A percentile compares a stretch with the other conserved stretches of the same genome.
These are phyloP conservation scores for Drosophila fungiperda DNA, from an alignment of 2,888 invertebrate species.

Conservation along the genomic window DNA sequence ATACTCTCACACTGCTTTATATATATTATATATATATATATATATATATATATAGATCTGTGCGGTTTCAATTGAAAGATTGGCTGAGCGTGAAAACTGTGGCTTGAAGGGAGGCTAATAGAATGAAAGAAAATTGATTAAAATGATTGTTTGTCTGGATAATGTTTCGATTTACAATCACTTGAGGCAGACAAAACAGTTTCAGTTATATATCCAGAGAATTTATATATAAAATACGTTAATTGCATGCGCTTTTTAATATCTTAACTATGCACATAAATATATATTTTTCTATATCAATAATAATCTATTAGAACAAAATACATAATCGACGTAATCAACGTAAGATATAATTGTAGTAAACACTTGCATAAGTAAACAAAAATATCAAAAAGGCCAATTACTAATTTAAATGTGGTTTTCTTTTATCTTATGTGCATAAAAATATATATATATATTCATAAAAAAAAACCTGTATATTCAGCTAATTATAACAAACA, in stretches of 20 bases:
- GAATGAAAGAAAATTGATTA: slow-evolving; percentile 74
- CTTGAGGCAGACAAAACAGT: not conserved
- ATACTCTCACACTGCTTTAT: slow-evolving; percentile 23
- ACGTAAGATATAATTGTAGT: not conserved
- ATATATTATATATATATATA: slow-evolving; percentile 18
- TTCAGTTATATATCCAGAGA: not conserved
- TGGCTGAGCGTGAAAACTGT: slow-evolving; percentile 19
- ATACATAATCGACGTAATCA: not conserved
- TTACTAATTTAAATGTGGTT: not conserved
- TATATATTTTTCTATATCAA: not conserved
- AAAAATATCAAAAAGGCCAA: not conserved
- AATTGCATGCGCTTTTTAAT: slow-evolving; percentile 22
- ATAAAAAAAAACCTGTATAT: not conserved
- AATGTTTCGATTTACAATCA: slow-evolving; percentile 27
- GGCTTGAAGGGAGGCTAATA: slow-evolving; percentile 44
- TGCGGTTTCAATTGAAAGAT: slow-evolving; percentile 68
- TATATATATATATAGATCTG: slow-evolving; percentile 16
- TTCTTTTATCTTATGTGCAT: not conserved
- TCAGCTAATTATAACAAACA: not conserved
- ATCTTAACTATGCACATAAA: slow-evolving; percentile 3
- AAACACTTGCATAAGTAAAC: not conserved
- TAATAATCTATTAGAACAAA: not conserved
- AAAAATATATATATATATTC: not conserved
- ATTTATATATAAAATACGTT: slow-evolving; percentile 21
- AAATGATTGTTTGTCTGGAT: slow-evolving; percentile 52